These are phyloP conservation scores for Lacanobia wlatinum DNA, from an alignment of 2,888 invertebrate genomes.

Conservation along the genomic window DNA sequence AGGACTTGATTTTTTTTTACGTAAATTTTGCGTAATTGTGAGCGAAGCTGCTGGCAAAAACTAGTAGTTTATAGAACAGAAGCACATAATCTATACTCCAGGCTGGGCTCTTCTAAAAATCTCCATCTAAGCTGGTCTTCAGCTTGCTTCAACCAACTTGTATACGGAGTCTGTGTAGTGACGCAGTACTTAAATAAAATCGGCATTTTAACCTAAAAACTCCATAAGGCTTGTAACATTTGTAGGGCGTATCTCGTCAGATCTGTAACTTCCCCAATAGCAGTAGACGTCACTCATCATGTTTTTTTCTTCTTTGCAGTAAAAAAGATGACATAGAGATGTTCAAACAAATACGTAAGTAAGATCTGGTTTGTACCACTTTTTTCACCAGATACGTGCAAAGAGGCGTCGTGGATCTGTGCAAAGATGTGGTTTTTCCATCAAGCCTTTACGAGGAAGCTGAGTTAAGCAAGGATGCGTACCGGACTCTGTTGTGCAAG, in stretches of 20 bases:
- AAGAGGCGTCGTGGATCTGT: not conserved
- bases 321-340: not conserved
- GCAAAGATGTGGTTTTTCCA: not conserved
- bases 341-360: constrained; percentile 6
- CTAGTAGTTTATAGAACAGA: too few species aligned
- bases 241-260: not conserved
- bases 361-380: not conserved
- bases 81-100: too few species aligned
- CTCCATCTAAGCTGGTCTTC: not conserved
- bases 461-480: not conserved
- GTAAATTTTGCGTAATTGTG: too few species aligned
- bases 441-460: not conserved
- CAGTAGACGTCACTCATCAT: not conserved
- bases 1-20: too few species aligned
- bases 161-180: too few species aligned
- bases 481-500: not conserved
- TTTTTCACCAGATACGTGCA: not conserved
- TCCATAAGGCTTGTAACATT: not conserved
- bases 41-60: too few species aligned
- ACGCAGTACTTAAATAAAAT: not conserved
- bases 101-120: not conserved
- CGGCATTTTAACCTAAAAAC: not conserved
- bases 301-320: not conserved
- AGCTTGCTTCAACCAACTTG: not conserved
- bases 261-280: not conserved